These are phyloP conservation scores for Drosophila falleni DNA, from an alignment of 2,888 invertebrate genomes.

Conservation along the genomic window DNA sequence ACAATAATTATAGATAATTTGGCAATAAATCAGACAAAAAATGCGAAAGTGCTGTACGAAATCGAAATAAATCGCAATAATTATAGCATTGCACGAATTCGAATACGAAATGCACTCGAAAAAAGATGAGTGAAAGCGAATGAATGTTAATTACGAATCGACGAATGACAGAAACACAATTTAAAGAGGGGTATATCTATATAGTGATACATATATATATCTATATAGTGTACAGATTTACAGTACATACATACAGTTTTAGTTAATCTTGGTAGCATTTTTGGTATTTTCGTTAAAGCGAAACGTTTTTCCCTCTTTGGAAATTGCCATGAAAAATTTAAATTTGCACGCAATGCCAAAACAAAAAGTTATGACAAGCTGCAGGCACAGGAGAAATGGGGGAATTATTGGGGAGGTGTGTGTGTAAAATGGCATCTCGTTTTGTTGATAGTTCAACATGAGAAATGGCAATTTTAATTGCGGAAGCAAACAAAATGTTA, in stretches of 20 bases:
- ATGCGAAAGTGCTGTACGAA: conserved; percentile 42
- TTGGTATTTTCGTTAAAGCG: conserved; percentile 31
- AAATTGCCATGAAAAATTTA: conserved; percentile 69
- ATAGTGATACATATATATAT: too few relatives aligned
- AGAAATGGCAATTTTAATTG: conserved; percentile 74
- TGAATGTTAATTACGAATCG: conserved; percentile 61
- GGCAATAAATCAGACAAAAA: conserved; percentile 39
- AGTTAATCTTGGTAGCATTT: conserved; percentile 40
- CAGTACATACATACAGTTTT: not conserved
- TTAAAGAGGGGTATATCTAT: not conserved
- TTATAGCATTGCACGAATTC: conserved; percentile 48
- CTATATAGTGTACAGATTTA: not conserved
- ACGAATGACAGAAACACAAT: conserved; percentile 11
- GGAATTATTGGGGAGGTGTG: conserved; percentile 1
- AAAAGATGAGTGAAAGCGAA: conserved; percentile 48
- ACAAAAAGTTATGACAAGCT: conserved; percentile 60
- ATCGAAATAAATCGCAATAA: conserved; percentile 32
- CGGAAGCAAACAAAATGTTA: conserved; percentile 59
- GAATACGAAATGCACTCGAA: conserved; percentile 16
- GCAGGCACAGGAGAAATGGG: not conserved
- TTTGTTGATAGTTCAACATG: conserved; percentile 63
- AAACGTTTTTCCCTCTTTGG: conserved; percentile 31
- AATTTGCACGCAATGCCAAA: conserved; percentile 75
- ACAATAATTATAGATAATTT: conserved; percentile 20
- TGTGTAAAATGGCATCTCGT: conserved; percentile 42